These are phyloP conservation scores for Callorhinus ursinus DNA, from an alignment of 2,113 vertebrate genomes.

Conservation along the genomic window DNA sequence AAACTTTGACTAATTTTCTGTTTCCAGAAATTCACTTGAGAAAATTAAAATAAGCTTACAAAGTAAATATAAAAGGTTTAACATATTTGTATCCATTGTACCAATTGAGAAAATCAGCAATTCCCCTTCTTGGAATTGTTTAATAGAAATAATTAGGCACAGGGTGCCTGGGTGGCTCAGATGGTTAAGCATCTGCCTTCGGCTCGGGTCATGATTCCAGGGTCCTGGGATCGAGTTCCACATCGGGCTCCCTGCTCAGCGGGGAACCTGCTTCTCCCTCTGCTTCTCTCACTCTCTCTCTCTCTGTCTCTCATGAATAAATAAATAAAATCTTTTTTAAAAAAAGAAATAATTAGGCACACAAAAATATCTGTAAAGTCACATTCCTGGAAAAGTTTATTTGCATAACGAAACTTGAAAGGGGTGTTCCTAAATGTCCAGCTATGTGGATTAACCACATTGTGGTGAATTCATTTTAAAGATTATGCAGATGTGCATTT, in stretches of 20 bases:
- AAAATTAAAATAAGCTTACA: neutral
- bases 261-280: no score
- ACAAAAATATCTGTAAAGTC: slow-evolving; percentile 5
- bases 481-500: neutral
- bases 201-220: no score
- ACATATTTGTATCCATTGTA: neutral
- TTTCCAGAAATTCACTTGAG: neutral
- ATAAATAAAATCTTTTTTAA: no score
- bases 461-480: neutral
- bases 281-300: no score
- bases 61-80: neutral
- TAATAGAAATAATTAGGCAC: neutral
- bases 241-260: no score
- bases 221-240: no score
- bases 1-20: neutral
- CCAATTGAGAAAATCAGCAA: neutral
- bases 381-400: neutral
- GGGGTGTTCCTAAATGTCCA: neutral
- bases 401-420: neutral
- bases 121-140: neutral
- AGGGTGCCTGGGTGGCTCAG: no score
- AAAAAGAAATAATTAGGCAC: neutral
- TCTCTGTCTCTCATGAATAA: no score
- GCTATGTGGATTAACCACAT: neutral
- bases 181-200: no score